Evolutionary conservation across 2,888 invertebrate species (phyloP).

Genomic region (Drosophila demipolita): DNA sequence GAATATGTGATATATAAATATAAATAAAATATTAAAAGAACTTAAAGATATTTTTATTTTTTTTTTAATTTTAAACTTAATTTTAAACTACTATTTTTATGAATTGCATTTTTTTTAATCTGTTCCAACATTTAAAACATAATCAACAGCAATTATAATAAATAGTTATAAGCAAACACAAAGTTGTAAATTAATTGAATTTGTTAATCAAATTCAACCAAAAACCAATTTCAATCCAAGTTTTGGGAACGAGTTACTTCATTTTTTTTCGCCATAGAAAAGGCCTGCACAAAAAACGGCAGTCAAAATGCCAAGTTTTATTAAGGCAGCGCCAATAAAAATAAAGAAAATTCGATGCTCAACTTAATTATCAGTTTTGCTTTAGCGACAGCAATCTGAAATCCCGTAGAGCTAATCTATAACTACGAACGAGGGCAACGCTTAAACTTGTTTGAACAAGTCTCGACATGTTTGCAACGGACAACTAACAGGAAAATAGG

Average conservation of each 20-base stretch:
- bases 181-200: background rate
- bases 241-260: background rate
- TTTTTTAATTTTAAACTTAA: background rate
- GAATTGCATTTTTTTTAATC: background rate
- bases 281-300: background rate
- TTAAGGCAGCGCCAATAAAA: background rate
- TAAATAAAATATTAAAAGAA: background rate
- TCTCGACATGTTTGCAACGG: slow-evolving; percentile 41
- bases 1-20: background rate
- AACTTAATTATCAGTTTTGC: slow-evolving; percentile 4
- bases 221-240: background rate
- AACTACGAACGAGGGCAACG: slow-evolving; percentile 23
- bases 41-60: background rate
- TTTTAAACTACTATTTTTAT: background rate
- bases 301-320: background rate
- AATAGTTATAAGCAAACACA: background rate
- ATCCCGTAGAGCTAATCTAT: slow-evolving; percentile 47
- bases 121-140: background rate
- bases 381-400: slow-evolving; percentile 6
- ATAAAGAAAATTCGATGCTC: background rate
- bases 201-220: background rate
- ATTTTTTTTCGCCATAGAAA: background rate
- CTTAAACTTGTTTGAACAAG: slow-evolving; percentile 47
- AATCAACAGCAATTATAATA: background rate
- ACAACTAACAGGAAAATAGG: slow-evolving; percentile 1